Evolutionary conservation across 2,797 vertebrate genomes (phyloP).

Genomic region (Crax fasciolata): DNA sequence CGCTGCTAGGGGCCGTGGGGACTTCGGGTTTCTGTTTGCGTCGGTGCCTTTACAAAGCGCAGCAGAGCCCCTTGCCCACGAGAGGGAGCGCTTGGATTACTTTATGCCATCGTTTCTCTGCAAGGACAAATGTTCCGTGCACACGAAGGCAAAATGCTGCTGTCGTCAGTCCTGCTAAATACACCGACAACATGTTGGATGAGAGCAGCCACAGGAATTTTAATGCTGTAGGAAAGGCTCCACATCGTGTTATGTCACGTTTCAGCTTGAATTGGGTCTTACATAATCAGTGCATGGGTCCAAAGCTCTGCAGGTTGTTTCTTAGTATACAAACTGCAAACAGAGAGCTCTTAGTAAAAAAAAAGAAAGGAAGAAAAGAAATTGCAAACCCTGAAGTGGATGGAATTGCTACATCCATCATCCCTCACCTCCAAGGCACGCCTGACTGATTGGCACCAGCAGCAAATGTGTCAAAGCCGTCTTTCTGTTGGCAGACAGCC

Average conservation of each 20-base stretch:
- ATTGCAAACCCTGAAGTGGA: background rate
- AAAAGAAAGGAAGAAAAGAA: background rate
- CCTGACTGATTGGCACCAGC: background rate
- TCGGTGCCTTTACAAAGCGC: background rate
- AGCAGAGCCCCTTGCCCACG: background rate
- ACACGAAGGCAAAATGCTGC: slow-evolving; percentile 1
- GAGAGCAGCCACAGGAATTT: slow-evolving; percentile 1
- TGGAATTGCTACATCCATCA: background rate
- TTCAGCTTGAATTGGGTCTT: slow-evolving; percentile 22
- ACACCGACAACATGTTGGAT: slow-evolving; percentile 29
- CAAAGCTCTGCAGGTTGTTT: background rate
- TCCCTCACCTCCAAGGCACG: background rate
- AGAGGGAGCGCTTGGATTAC: slow-evolving; percentile 59
- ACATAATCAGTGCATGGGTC: background rate
- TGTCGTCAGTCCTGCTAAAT: slow-evolving; percentile 12
- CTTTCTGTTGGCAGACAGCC: background rate
- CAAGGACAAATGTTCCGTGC: background rate
- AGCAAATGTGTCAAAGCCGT: background rate
- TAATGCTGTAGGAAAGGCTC: slow-evolving; percentile 3
- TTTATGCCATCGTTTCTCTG: background rate
- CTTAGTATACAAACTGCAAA: slow-evolving; percentile 1
- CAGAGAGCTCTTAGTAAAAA: background rate
- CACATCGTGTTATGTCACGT: slow-evolving; percentile 7
- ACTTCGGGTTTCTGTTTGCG: fast-evolving
- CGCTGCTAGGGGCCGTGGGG: fast-evolving